Evolutionary conservation across 2,113 vertebrate species (phyloP), one percentile per base, ranked within the genome.

Genomic region (Platichthys flesus): DNA sequence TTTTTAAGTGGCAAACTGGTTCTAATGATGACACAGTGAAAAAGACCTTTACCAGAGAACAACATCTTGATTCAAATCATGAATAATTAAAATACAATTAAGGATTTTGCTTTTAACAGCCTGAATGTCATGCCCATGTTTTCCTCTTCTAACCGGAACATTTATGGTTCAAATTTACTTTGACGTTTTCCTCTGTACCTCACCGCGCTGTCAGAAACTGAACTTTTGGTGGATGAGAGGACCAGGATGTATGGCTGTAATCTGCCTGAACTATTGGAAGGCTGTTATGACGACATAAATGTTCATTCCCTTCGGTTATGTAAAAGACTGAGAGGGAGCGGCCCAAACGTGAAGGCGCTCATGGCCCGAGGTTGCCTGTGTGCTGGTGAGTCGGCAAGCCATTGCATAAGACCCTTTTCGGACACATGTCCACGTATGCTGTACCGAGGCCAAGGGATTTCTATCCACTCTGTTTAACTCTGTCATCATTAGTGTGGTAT

Each of bases 361-460:
- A 79, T 42, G 57, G 76, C 68, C 28, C 23, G 83, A 77, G 85
- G 87, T 88, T 73, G 58, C 65, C 76, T 78, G 70, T 67, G 63
- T n/a, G 56, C 71, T 79, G 74, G 31, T 54, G 65, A 82, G 62
- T 71, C 56, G 62, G 74, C 61, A 70, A 31, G 37, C 56, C 45
- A 67, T 90, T 90, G 84, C 84, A 60, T 89, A 90, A 91, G 78
- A 82, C 74, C 85, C 79, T 87, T 89, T 90, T 76, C 31, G 0
- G 79, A 79, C 83, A 86, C 74, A 72, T 83, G 65, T 62, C 18
- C 78, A 79, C 26, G 51, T 74, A 87, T 56, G 54, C 51, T 81
- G 61, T 84, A 23, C 14, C 0, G 2, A 55, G 51, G 70, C 74
- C 61, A 78, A 81, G 21, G 68, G 69, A 79, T 81, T 77, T 83